These are phyloP conservation scores for Nyctibius grandis DNA, from an alignment of 2,797 vertebrate genomes.

Conservation along the genomic window DNA sequence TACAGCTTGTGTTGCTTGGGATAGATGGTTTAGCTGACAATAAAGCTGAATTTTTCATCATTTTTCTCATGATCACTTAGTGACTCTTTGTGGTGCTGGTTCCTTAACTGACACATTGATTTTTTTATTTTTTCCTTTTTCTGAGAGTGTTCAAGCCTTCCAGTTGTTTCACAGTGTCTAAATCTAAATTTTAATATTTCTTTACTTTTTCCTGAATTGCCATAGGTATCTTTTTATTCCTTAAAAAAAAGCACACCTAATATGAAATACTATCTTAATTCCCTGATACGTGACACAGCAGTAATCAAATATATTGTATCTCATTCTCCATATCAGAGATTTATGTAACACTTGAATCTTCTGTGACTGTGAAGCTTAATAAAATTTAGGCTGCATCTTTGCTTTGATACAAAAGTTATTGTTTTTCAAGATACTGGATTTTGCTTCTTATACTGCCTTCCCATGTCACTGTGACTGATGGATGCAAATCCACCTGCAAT, in stretches of 20 bases:
- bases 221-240: not conserved
- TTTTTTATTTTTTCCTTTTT: not conserved
- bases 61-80: not conserved
- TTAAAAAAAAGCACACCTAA: not conserved
- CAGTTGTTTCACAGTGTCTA: not conserved
- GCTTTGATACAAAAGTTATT: not conserved
- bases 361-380: conserved; percentile 12
- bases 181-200: not conserved
- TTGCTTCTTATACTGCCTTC: not conserved
- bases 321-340: not conserved
- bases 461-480: not conserved
- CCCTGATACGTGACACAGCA: not conserved
- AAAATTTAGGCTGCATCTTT: conserved; percentile 18
- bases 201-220: not conserved
- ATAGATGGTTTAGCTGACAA: not conserved
- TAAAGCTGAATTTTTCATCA: not conserved
- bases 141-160: not conserved
- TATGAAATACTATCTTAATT: not conserved
- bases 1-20: not conserved
- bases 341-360: not conserved
- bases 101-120: not conserved
- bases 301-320: not conserved
- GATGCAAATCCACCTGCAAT: conserved; percentile 1
- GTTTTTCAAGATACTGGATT: not conserved
- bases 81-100: not conserved